Evolutionary conservation across 2,113 vertebrate genomes (phyloP).

Genomic region (Dipodomys ordii): DNA sequence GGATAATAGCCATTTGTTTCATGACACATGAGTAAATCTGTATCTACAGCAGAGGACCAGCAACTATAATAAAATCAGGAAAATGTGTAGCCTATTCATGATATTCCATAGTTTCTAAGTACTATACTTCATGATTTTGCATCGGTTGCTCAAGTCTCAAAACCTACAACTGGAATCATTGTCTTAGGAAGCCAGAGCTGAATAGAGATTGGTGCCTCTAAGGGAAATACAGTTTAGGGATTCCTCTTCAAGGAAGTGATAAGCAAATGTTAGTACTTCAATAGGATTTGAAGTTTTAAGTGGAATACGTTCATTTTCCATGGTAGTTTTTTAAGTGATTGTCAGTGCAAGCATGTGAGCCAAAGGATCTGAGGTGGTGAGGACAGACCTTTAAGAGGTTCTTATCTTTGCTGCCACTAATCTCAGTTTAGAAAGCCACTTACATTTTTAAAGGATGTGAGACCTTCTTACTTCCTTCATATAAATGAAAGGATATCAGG

Average conservation of each 20-base stretch:
- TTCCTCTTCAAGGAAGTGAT: not conserved
- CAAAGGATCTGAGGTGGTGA: not conserved
- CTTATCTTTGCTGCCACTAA: not conserved
- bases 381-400: not conserved
- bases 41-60: not conserved
- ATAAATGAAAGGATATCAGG: not conserved
- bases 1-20: not conserved
- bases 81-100: not conserved
- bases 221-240: not conserved
- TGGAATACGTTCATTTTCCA: not conserved
- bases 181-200: not conserved
- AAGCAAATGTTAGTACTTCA: not conserved
- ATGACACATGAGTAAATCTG: not conserved
- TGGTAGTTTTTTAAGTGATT: slow-evolving; percentile 20
- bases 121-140: not conserved
- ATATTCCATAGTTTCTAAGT: not conserved
- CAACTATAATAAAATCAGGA: not conserved
- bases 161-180: not conserved
- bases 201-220: not conserved
- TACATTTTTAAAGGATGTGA: not conserved
- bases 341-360: not conserved
- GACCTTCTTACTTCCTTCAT: not conserved
- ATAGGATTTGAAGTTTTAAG: not conserved
- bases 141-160: not conserved
- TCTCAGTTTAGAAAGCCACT: not conserved